A percentile compares a stretch with the other conserved stretches of the same genome.
These are phyloP conservation scores for Lepisosteus oculatus DNA, from an alignment of 2,113 vertebrate genomes.

Conservation along the genomic window DNA sequence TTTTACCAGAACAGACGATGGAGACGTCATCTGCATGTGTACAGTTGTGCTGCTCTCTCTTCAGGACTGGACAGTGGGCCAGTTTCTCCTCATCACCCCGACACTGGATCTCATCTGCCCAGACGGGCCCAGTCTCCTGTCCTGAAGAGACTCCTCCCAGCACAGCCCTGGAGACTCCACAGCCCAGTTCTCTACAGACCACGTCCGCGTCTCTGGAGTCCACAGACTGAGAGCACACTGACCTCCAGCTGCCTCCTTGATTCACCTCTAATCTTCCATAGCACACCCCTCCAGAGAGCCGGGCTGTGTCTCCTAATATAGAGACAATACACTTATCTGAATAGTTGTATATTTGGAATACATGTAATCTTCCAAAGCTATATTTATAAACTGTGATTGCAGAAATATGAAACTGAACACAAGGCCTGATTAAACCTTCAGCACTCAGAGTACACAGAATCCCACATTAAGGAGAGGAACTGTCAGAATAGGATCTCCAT, in stretches of 20 bases:
- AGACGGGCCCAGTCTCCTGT: not conserved
- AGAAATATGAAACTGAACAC: no score
- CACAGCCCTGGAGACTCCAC: not conserved
- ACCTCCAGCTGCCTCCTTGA: no score
- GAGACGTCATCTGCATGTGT: not conserved
- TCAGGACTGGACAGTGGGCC: not conserved
- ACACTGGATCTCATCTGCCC: not conserved
- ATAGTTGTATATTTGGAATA: no score
- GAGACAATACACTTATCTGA: no score
- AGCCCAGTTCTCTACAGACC: not conserved
- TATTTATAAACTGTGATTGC: no score
- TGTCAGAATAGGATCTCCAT: no score
- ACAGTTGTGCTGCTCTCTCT: not conserved
- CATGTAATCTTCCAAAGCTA: no score
- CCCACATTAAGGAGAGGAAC: no score
- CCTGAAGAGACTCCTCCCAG: not conserved
- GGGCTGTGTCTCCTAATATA: not conserved
- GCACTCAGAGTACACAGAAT: no score
- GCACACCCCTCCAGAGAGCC: not conserved
- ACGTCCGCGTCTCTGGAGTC: no score
- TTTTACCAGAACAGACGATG: not conserved
- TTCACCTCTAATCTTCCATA: not conserved
- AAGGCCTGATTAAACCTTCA: no score
- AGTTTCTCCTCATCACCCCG: not conserved
- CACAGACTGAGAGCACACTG: no score